Evolutionary conservation across 1,140 invertebrate genomes (phyloP).

Genomic region (Nomia melanderi): DNA sequence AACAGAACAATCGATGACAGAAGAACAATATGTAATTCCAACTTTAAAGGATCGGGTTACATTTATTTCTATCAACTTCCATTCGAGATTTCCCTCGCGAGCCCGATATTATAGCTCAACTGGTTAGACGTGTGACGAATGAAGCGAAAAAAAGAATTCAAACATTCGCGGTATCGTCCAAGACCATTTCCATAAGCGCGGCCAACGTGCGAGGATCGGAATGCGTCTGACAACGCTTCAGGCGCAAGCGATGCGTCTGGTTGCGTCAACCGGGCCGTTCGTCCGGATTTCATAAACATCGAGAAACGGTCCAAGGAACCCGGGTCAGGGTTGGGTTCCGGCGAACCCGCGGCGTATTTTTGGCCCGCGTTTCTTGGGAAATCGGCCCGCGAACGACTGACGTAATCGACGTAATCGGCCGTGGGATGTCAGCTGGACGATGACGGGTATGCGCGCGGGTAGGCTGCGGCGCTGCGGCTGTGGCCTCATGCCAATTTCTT

Average conservation of each 20-base stretch:
- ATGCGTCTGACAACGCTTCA: neutral
- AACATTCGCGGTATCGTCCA: no score
- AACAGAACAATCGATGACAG: no score
- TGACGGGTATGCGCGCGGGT: constrained; percentile 38
- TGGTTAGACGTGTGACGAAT: no score
- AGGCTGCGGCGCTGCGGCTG: constrained; percentile 47
- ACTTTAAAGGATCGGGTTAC: no score
- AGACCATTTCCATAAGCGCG: no score
- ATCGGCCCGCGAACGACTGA: constrained; percentile 31
- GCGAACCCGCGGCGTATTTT: constrained; percentile 46
- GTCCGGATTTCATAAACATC: constrained; percentile 11
- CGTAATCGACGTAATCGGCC: constrained; percentile 68
- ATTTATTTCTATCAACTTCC: no score
- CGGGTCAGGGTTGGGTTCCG: constrained; percentile 35
- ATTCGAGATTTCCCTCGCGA: no score
- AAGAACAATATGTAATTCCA: no score
- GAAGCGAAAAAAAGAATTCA: no score
- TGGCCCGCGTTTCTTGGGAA: constrained; percentile 7
- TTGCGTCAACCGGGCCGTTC: neutral
- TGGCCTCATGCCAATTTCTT: constrained; percentile 75
- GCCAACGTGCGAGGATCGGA: neutral
- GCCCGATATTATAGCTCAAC: no score
- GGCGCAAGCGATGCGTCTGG: neutral
- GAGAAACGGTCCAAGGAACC: constrained; percentile 10
- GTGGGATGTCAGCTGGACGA: constrained; percentile 49